Conservation (phyloP, 2,113 vertebrate genomes). For the Lepus timidus region DNA sequence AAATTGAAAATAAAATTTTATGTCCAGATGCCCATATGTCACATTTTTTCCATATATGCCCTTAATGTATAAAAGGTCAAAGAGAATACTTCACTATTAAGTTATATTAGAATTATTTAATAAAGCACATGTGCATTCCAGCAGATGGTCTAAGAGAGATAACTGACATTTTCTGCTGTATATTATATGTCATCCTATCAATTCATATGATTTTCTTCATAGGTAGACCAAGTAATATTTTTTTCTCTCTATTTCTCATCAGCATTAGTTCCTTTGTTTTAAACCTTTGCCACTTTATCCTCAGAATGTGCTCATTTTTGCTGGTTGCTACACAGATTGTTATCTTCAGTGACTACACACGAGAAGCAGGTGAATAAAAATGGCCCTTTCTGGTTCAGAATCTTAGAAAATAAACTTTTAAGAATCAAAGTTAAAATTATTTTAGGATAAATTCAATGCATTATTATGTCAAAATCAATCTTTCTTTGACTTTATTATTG, state of each 20-base stretch:
- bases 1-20: slow-evolving; percentile 1
- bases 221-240: neutral
- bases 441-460: neutral
- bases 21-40: neutral
- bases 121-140: neutral
- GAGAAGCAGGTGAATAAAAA: neutral
- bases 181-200: neutral
- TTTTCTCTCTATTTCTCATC: neutral
- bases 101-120: neutral
- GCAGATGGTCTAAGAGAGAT: neutral
- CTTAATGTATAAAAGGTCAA: neutral
- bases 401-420: neutral
- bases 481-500: neutral
- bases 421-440: neutral
- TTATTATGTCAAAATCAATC: neutral
- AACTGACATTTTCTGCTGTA: neutral
- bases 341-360: neutral
- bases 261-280: neutral
- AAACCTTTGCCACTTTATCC: neutral
- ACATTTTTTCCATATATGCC: neutral
- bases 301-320: neutral
- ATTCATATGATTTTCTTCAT: neutral
- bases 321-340: too few species aligned
- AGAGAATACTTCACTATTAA: neutral
- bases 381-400: neutral